phyloP scores from a whole-genome alignment of 2,113 vertebrate species.

The Ceyx melanurus region DNA sequence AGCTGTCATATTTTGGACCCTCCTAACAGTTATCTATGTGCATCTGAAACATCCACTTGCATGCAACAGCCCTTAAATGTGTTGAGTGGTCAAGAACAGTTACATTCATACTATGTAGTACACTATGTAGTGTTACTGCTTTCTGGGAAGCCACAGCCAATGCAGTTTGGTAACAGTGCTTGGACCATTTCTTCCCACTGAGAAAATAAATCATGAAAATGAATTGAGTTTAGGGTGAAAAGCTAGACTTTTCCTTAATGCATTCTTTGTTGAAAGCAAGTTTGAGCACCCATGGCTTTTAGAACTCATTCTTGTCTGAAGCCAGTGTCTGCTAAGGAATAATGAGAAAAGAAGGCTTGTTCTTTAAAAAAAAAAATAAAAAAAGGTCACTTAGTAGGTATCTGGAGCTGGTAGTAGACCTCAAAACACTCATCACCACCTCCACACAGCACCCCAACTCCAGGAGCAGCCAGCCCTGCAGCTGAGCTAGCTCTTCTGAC shows the following conservation, averaged over 20 bases:
- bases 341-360: not conserved
- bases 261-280: not conserved
- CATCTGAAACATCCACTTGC: slow-evolving; percentile 60
- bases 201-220: not conserved
- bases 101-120: not conserved
- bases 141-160: not conserved
- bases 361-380: not conserved
- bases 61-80: slow-evolving; percentile 13
- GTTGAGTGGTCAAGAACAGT: slow-evolving; percentile 12
- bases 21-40: slow-evolving; percentile 61
- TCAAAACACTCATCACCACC: not conserved
- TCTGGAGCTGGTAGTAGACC: not conserved
- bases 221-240: not conserved
- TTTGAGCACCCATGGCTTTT: not conserved
- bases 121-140: not conserved
- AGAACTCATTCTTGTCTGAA: not conserved
- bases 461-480: not conserved
- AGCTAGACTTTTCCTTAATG: not conserved
- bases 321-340: not conserved
- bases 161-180: not conserved
- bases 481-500: not conserved
- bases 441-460: not conserved
- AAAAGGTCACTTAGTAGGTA: not conserved
- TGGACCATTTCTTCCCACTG: not conserved
- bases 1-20: slow-evolving; percentile 85